Evolutionary conservation across 2,797 vertebrate species (phyloP), one percentile per base, ranked within the genome.

Genomic region (Chelmon rostratus): DNA sequence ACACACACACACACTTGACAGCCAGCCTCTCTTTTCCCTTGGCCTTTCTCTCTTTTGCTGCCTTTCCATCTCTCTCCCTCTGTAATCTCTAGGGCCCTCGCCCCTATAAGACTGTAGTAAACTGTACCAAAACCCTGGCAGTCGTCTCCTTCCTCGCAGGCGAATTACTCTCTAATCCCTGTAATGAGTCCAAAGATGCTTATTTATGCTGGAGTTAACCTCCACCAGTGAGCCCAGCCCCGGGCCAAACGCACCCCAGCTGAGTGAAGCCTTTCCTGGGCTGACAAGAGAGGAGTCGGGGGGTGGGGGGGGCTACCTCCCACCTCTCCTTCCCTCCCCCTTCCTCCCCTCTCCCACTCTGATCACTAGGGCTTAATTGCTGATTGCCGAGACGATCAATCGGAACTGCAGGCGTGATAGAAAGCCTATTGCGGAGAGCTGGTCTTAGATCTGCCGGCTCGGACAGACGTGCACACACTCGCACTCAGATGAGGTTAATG

Each of bases 181-280:
- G 94, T 96, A 96, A 96, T 96, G 95, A 96, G 94, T 94, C 92
- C 94, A 94, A 94, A 94, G 95, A 95, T 94, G 92, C 93, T 96
- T 96, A 96, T 96, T 96, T 96, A 96, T 96, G 95, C 95, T 93
- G 94, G 94, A 95, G 93, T 95, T 96, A 96, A 96, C 95, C 95
- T 95, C 95, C 94, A 95, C 94, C 92, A 95, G 93, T 95, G 95
- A 96, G 95, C 94, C 92, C 87, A 92, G 95, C 95, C 95, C 91
- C 83, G 53, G 95, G 95, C 95, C 89, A 95, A 96, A 95, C 66
- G 92, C 93, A 93, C 92, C 94, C 94, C 88, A 93, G 93, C 93
- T 93, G 93, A 93, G 93, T 91, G 91, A 92, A 90, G 91, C 88
- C 93, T 94, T 93, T 94, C 93, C 93, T 84, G 86, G 88, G 91